phyloP scores from a whole-genome alignment of 2,888 invertebrate species.

The Thecophora atra region DNA sequence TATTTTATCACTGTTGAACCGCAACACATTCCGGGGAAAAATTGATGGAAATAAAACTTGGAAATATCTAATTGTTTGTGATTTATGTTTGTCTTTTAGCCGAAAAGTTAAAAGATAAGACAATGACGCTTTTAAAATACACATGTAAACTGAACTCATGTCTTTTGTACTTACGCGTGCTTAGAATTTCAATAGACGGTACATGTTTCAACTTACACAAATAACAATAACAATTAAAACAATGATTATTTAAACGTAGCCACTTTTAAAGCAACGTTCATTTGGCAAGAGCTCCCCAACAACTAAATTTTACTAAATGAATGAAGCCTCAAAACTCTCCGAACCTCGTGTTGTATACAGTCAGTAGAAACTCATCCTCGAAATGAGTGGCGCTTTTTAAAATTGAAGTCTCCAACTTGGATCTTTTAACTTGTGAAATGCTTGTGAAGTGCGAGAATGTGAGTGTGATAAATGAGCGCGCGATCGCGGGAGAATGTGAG shows the following conservation, averaged over 20 bases:
- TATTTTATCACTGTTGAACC: too few relatives aligned
- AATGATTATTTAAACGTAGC: background rate
- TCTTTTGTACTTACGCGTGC: constrained; percentile 2
- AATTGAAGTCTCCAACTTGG: background rate
- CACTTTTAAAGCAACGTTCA: background rate
- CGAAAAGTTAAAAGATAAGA: too few relatives aligned
- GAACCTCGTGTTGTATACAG: background rate
- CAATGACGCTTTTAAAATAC: too few relatives aligned
- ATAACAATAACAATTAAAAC: background rate
- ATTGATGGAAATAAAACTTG: too few relatives aligned
- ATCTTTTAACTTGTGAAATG: background rate
- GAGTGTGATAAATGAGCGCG: background rate
- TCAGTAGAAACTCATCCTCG: background rate
- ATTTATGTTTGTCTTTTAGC: too few relatives aligned
- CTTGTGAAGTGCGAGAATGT: background rate
- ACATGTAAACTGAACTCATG: background rate
- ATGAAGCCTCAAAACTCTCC: background rate
- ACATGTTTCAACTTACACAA: background rate
- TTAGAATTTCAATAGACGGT: background rate
- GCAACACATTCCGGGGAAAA: too few relatives aligned
- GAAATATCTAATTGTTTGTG: too few relatives aligned
- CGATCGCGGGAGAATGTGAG: too few relatives aligned
- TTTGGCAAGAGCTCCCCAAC: constrained; percentile 17
- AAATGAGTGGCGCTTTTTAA: background rate
- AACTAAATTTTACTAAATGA: constrained; percentile 11